phyloP scores from a whole-genome alignment of 2,888 invertebrate species.

The Rhorus exstirpatorius region DNA sequence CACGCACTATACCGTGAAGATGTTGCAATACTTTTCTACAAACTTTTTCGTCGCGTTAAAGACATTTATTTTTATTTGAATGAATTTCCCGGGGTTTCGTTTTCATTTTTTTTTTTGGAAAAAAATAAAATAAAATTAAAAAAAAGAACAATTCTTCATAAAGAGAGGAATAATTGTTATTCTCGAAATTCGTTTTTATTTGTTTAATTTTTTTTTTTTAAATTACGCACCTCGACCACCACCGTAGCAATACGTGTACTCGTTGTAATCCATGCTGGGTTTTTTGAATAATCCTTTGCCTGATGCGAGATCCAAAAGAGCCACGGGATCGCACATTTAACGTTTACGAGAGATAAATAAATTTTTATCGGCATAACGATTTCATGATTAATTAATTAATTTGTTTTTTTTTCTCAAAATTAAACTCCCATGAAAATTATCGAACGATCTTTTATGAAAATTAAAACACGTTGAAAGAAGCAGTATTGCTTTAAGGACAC shows the following conservation, averaged over 20 bases:
- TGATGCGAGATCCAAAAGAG: conserved; percentile 82
- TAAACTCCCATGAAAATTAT: neutral
- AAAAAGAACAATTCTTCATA: conserved; percentile 16
- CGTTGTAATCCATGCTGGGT: conserved; percentile 85
- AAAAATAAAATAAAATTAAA: too few species aligned
- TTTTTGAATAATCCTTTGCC: conserved; percentile 84
- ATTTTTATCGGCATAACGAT: conserved; percentile 26
- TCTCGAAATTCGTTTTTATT: neutral
- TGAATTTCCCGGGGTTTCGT: neutral
- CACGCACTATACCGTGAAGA: conserved; percentile 43
- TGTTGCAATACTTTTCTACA: neutral
- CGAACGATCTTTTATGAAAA: neutral
- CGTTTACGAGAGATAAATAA: neutral
- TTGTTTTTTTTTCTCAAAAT: conserved; percentile 10
- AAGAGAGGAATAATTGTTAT: neutral
- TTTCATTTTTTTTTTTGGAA: neutral
- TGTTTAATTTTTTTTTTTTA: conserved; percentile 45
- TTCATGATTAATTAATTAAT: conserved; percentile 11
- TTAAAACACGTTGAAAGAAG: neutral
- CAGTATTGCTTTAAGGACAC: conserved; percentile 16
- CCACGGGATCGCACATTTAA: conserved; percentile 82
- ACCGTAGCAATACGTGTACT: conserved; percentile 85
- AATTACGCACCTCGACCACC: conserved; percentile 83
- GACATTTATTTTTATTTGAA: neutral
- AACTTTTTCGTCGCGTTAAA: neutral